Evolutionary conservation across 2,113 vertebrate species (phyloP).

Genomic region (Corythornis cristatus): DNA sequence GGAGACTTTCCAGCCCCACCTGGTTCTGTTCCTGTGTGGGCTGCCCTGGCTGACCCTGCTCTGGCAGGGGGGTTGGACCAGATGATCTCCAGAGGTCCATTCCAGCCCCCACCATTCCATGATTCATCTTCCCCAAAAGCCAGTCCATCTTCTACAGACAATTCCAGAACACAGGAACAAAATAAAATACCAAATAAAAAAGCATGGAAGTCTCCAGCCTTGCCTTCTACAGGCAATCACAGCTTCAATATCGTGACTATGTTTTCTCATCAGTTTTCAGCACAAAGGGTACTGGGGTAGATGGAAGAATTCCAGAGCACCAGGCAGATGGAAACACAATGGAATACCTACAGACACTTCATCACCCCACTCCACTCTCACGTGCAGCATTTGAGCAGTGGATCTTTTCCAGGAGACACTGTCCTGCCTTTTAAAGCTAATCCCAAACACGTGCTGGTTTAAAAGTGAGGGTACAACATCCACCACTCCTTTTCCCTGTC

Average conservation of each 20-base stretch:
- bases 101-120: background rate
- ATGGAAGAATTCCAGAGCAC: background rate
- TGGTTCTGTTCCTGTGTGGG: too few relatives aligned
- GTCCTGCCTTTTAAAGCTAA: background rate
- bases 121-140: background rate
- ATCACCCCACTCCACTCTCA: background rate
- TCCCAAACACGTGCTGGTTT: background rate
- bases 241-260: background rate
- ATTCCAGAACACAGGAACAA: background rate
- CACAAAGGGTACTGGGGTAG: background rate
- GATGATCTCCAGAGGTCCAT: too few relatives aligned
- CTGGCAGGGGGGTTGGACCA: too few relatives aligned
- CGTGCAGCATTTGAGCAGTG: background rate
- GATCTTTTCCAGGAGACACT: background rate
- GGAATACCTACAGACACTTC: background rate
- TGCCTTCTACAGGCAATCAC: background rate
- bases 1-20: too few relatives aligned
- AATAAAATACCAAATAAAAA: background rate
- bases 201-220: background rate
- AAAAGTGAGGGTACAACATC: background rate
- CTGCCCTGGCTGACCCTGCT: too few relatives aligned
- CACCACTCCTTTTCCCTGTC: conserved; percentile 11
- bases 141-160: background rate
- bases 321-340: background rate
- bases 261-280: background rate